A percentile compares a stretch with the other conserved stretches of the same genome.
Evolutionary conservation across 2,888 invertebrate genomes (phyloP).

Genomic region (Ophion obscuratus): DNA sequence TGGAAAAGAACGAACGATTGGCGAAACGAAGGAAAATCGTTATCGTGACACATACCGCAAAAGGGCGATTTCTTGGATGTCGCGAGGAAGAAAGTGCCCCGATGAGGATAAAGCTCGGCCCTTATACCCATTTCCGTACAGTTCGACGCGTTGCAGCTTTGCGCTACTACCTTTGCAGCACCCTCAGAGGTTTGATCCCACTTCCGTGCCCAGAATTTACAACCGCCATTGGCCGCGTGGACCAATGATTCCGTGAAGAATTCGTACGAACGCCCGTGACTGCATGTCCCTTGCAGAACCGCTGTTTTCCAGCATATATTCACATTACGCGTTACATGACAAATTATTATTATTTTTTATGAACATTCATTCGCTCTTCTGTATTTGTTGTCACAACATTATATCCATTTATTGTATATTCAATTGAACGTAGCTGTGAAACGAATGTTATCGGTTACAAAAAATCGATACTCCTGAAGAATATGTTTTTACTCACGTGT

Average conservation of each 20-base stretch:
- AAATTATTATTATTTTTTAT: too few species aligned
- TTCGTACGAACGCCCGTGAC: conserved; percentile 87
- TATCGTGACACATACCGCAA: conserved; percentile 80
- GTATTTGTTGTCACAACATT: too few species aligned
- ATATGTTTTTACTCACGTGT: conserved; percentile 80
- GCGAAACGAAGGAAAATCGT: background rate
- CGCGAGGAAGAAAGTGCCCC: conserved; percentile 85
- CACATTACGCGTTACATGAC: too few species aligned
- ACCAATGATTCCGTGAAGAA: conserved; percentile 87
- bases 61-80: conserved; percentile 85
- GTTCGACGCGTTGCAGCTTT: conserved; percentile 81
- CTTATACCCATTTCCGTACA: conserved; percentile 87
- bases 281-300: conserved; percentile 86
- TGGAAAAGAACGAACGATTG: background rate
- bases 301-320: conserved; percentile 76
- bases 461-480: background rate
- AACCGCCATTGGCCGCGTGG: conserved; percentile 82
- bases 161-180: conserved; percentile 82
- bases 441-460: too few species aligned
- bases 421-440: too few species aligned
- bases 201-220: conserved; percentile 85
- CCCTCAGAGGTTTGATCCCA: conserved; percentile 86
- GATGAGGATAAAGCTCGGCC: conserved; percentile 83
- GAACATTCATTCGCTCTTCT: too few species aligned
- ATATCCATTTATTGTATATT: too few species aligned